Percentiles rank a stretch among this genome's conserved stretches.
phyloP scores from a whole-genome alignment of 2,888 invertebrate genomes.

The Chymomyza fuscimana region DNA sequence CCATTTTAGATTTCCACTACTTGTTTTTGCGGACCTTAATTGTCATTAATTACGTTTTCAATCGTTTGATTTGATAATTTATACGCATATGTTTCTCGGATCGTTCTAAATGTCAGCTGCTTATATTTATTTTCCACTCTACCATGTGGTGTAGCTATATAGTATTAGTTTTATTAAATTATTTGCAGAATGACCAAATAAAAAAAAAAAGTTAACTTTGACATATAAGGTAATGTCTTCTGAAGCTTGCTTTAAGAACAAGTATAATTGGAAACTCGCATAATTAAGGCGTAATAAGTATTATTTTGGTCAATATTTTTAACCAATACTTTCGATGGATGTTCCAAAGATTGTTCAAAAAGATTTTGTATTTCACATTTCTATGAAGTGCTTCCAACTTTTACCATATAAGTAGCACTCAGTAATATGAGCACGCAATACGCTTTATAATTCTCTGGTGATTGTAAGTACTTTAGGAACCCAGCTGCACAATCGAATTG shows the following conservation, averaged over 20 bases:
- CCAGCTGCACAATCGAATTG: not conserved
- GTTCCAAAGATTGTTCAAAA: too few relatives aligned
- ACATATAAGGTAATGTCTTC: too few relatives aligned
- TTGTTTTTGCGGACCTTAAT: conserved; percentile 36
- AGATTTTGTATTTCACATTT: not conserved
- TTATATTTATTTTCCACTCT: not conserved
- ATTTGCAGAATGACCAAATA: conserved; percentile 24
- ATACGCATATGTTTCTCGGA: conserved; percentile 39
- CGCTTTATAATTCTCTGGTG: not conserved
- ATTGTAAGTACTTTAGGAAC: not conserved
- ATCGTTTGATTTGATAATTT: conserved; percentile 67
- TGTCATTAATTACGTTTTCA: conserved; percentile 68
- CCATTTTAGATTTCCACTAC: not conserved
- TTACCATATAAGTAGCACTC: not conserved
- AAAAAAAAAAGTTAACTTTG: too few relatives aligned
- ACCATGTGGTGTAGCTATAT: not conserved
- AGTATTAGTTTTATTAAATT: conserved; percentile 51
- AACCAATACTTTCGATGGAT: too few relatives aligned
- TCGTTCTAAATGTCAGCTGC: conserved; percentile 7
- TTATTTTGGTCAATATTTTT: too few relatives aligned
- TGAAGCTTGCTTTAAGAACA: too few relatives aligned
- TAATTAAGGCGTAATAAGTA: too few relatives aligned
- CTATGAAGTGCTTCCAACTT: not conserved
- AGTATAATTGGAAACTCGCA: too few relatives aligned
- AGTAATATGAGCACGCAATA: not conserved